phyloP scores from a whole-genome alignment of 2,113 vertebrate genomes.

The Heterotilapia buettikoferi region DNA sequence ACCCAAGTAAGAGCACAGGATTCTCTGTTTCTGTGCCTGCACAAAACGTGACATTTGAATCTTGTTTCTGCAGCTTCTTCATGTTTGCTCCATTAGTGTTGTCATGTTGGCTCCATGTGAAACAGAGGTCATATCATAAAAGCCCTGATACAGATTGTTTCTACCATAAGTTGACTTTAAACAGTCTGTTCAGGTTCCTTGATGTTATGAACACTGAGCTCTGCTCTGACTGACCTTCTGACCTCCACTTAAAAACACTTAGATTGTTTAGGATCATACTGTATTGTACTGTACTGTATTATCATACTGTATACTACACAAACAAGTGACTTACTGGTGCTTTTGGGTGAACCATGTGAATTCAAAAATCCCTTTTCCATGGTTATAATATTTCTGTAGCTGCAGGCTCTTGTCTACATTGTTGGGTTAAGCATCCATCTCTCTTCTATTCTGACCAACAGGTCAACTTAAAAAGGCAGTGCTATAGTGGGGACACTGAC shows the following conservation, averaged over 20 bases:
- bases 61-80: background rate
- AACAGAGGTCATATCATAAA: background rate
- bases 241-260: background rate
- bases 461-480: background rate
- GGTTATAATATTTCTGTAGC: background rate
- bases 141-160: background rate
- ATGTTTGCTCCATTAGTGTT: background rate
- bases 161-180: background rate
- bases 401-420: background rate
- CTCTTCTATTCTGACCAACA: background rate
- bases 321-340: background rate
- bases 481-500: background rate
- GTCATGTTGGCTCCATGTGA: background rate
- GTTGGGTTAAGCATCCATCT: background rate
- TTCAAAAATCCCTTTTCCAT: background rate
- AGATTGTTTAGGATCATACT: accelerated
- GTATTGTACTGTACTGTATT: background rate
- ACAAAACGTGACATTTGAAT: background rate
- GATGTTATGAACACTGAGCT: background rate
- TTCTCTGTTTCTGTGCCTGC: background rate
- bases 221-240: background rate
- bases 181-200: background rate
- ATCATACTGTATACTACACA: background rate
- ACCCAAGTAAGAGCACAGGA: background rate
- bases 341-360: background rate